Evolutionary conservation across 2,797 vertebrate genomes (phyloP), one percentile per base, ranked within the genome.

Genomic region (Argya squamiceps): DNA sequence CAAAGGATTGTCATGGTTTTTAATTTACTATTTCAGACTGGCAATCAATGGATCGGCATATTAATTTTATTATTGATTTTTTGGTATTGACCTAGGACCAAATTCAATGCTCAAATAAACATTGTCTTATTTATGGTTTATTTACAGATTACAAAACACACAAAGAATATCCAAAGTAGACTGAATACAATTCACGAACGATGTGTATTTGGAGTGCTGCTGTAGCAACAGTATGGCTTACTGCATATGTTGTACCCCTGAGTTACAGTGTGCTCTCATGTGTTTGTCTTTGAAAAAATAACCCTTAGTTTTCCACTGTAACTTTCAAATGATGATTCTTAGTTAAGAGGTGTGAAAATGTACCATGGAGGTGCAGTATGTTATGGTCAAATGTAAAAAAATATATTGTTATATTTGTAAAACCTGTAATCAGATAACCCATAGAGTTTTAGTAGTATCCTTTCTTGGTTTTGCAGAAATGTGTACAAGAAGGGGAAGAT

Each of bases 351-450:
- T 77, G 3, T 67, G 60, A 59, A 77, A 80, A 64, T 18, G 6
- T 60, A 13, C 8, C 16, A 6, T 22, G 11, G 12, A 34, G 6
- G 13, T 52, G 8, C 7, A 80, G 30, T 13, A 44, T 52, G 46
- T 56, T 58, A 11, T 59, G 14, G 19, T 34, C 5, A 74, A 76
- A 82, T 5, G 3, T 43, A 43, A 63, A 87, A 49, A 59, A 87
- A 12, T 9, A 12, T 4, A 12, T 2, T 11, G 1, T 56, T 74
- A 32, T 43, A 36, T 32, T 53, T 79, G 4, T 53, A 91, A 84
- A 82, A 0, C 0, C 0, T 41, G 10, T 27, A 5, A 52, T 63
- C 16, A 73, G 16, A 64, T n/a, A 71, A 46, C 9, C 2, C 17
- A 30, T 15, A 36, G 10, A 46, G 34, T 47, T 75, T 84, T 27